These are phyloP conservation scores for Coregonus suidteri DNA, from an alignment of 2,797 vertebrate species.

Conservation along the genomic window DNA sequence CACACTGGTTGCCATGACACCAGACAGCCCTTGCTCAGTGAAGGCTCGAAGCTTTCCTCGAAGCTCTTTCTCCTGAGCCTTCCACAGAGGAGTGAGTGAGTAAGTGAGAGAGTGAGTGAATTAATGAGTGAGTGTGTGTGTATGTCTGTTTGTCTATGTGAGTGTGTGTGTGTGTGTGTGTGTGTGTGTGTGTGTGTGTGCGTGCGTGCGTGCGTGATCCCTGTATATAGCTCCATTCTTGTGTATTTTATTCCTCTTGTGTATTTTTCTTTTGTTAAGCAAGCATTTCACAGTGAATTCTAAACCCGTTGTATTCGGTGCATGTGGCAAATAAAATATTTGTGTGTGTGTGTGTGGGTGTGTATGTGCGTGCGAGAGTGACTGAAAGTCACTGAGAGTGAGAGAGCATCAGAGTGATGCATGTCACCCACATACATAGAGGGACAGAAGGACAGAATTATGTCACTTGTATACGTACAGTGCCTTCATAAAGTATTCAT, in stretches of 20 bases:
- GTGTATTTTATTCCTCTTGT: too few relatives aligned
- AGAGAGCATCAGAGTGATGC: neutral
- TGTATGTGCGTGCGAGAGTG: too few relatives aligned
- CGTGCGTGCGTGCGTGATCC: constrained; percentile 48
- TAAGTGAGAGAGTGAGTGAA: constrained; percentile 40
- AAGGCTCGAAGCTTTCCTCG: constrained; percentile 88
- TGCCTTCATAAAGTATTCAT: too few relatives aligned
- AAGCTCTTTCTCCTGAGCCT: constrained; percentile 79
- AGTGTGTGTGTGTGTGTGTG: constrained; percentile 48
- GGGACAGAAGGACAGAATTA: neutral
- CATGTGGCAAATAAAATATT: too few relatives aligned
- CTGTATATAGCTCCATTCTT: too few relatives aligned
- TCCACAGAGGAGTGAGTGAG: constrained; percentile 51
- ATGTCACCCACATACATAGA: too few relatives aligned
- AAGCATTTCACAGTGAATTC: too few relatives aligned
- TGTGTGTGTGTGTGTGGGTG: too few relatives aligned
- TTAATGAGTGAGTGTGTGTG: constrained; percentile 54
- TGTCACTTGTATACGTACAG: neutral
- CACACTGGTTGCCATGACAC: constrained; percentile 89
- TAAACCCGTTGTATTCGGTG: too few relatives aligned
- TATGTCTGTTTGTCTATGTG: constrained; percentile 39
- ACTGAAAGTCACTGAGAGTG: too few relatives aligned
- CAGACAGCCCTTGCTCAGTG: constrained; percentile 89
- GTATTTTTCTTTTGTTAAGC: too few relatives aligned
- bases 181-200: constrained; percentile 39